Base-by-base conservation (phyloP, 2,888 invertebrate genomes). In the Phymatocera aterrima region DNA sequence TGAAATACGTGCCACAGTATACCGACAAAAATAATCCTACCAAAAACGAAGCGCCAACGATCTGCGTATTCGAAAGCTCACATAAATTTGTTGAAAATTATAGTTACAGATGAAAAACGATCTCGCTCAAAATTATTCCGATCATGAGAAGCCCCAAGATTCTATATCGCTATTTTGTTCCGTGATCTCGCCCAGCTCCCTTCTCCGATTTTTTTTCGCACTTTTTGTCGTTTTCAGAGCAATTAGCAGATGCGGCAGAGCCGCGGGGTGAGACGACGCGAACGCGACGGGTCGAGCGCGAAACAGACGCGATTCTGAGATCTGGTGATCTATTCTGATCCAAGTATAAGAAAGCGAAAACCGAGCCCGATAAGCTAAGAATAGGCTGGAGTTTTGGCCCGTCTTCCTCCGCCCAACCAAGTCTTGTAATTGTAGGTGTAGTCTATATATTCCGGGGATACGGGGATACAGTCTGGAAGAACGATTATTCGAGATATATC, bases 291-390 rank as follows among this genome's bases (percentile, higher is more conserved):
- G 72, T 3, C 34, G 72, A 48, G 48, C 51, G 72, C 31, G 21
- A 72, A 72, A 72, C 72, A 72, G 72, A 72, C 72, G 72, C 51
- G 72, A 72, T 72, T 72, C 72, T 72, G 18, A 72, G 72, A 72
- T 72, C 72, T 72, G 48, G 31, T 51, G 72, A 72, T 72, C 72
- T 72, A 72, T 72, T 72, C 72, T 72, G 72, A 72, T 72, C 72
- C 51, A 8, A 43, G 34, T 72, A 51, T 31, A 72, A 72, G 72
- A 72, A 72, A 72, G 34, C 31, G 48, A 43, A n/a, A 48, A 51
- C 64, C 72, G 12, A 34, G 34, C 34, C 28, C 3, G 4, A n/a
- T n/a, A 18, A 31, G 34, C 72, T 72, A 72, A 72, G n/a, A 72
- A 72, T 72, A 72, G 72, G 72, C 1, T 18, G 2, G 34, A 34